Conservation (phyloP, 1,140 invertebrate genomes). For the Atopsyche davidsoni region DNA sequence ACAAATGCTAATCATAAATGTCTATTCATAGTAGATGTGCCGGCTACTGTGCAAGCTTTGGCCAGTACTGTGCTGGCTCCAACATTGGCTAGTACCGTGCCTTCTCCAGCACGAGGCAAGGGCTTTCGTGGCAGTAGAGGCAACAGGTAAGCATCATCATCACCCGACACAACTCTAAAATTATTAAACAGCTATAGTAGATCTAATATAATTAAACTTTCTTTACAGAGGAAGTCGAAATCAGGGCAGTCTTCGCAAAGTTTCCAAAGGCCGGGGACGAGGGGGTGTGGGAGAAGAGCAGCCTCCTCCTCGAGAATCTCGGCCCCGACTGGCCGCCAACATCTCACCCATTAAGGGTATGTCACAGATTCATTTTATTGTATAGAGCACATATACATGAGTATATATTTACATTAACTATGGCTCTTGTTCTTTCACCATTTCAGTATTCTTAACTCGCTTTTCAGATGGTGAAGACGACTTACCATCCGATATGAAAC, state of each 20-base stretch:
- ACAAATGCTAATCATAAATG: no score
- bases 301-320: no score
- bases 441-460: no score
- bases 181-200: background rate
- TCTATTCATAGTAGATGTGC: no score
- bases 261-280: no score
- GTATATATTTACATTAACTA: no score
- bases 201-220: no score
- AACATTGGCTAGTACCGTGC: background rate
- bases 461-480: slow-evolving; percentile 18
- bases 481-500: slow-evolving; percentile 17
- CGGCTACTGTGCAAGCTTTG: background rate
- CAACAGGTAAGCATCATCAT: slow-evolving; percentile 11
- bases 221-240: no score
- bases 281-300: no score
- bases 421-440: no score
- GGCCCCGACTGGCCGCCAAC: background rate
- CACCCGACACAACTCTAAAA: background rate
- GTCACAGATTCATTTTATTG: background rate
- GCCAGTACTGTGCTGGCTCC: background rate
- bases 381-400: no score
- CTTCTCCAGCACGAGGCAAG: slow-evolving; percentile 6
- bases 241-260: no score
- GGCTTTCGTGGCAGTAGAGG: slow-evolving; percentile 15
- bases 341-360: slow-evolving; percentile 1